phyloP scores from a whole-genome alignment of 2,113 vertebrate species.

The Alectura lathami region DNA sequence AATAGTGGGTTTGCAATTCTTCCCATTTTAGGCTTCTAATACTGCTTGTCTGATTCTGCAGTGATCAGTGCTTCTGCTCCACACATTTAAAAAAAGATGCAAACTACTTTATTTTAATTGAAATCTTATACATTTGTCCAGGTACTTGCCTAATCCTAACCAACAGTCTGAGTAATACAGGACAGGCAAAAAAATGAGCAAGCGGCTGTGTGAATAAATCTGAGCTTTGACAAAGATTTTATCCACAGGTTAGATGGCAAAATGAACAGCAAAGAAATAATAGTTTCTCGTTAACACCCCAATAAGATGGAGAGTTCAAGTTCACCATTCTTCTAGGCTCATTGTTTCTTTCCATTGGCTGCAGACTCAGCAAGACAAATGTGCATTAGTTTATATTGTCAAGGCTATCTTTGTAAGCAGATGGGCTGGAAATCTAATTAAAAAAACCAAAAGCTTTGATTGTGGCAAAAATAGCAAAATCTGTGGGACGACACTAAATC shows the following conservation, averaged over 20 bases:
- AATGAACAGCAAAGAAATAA: background rate
- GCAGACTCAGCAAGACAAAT: slow-evolving; percentile 55
- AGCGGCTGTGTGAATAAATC: background rate
- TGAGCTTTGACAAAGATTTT: background rate
- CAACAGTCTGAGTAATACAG: background rate
- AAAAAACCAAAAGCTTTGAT: slow-evolving; percentile 62
- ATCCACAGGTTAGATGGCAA: background rate
- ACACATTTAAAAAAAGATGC: background rate
- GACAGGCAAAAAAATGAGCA: background rate
- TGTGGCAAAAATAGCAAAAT: slow-evolving; percentile 45
- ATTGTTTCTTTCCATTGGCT: slow-evolving; percentile 37
- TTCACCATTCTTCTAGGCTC: background rate
- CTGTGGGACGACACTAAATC: slow-evolving; percentile 46
- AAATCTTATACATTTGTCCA: background rate
- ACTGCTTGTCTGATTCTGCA: background rate
- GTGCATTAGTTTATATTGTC: slow-evolving; percentile 46
- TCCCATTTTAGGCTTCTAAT: background rate
- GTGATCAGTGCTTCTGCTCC: background rate
- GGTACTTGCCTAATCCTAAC: background rate
- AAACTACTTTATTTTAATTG: background rate
- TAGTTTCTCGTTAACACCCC: slow-evolving; percentile 19
- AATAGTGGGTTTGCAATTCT: background rate
- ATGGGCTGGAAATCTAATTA: slow-evolving; percentile 69
- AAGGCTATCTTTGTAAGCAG: slow-evolving; percentile 68
- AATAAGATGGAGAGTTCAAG: background rate